Base-by-base conservation (phyloP, 1,140 invertebrate species). In the Hormaphis cornu region DNA sequence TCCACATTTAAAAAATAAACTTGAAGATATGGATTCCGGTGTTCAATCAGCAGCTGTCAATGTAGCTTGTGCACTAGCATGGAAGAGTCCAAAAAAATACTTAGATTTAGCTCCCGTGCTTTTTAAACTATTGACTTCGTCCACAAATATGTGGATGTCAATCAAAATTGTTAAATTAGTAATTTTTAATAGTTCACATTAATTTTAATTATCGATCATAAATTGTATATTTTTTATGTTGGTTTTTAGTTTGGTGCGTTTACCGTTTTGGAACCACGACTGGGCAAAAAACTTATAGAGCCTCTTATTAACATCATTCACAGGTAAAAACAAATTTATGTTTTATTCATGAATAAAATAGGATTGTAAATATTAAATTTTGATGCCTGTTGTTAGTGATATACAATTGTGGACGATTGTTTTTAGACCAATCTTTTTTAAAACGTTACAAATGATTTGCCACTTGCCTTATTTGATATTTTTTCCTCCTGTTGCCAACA, bases 81-180 rank as follows among this genome's bases (percentile, higher is more conserved):
- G 97, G 73, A 99, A 99, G 79, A 99, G 99, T 83, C 97, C 97
- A 8, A 97, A 98, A 82, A 99, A 99, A 78, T 99, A 99, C 80
- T 80, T 99, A 50, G 95, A 94, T 72, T 81, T 99, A 73, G 97
- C 97, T 40, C 96, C 97, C 0, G 87, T 98, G 1, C 99, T 99
- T 81, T 99, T 99, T 79, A 98, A 98, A 79, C 82, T 99, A 33
- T 98, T 99, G 97, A 99, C 95, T 30, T 97, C 94, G 46, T 98
- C 96, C 28, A 95, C 96, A 40, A 99, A 99, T 78, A 99, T 99
- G 81, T 99, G 97, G 97, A 98, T 99, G 91, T 84, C 99, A 28
- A 99, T 99, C 72, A 99, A 99, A 81, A 99, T 99, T 72, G 99
- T 99, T 69, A 99, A 99, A 86, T 81, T 99, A 85, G 95, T 99